Evolutionary conservation across 2,888 invertebrate species (phyloP).

Genomic region (Melanargia galathea): DNA sequence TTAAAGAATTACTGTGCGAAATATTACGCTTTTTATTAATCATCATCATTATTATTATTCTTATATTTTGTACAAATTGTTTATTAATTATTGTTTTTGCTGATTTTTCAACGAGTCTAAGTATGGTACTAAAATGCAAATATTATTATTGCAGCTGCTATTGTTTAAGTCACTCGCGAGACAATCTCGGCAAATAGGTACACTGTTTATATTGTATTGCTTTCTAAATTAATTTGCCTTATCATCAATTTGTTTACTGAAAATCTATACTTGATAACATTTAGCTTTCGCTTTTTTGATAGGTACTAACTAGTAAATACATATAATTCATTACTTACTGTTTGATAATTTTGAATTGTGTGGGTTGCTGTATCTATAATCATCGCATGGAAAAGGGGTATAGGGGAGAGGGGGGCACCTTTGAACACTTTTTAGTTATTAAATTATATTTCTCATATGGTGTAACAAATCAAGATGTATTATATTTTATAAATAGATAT

Average conservation of each 20-base stretch:
- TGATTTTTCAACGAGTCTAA: constrained; percentile 20
- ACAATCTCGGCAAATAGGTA: constrained; percentile 78
- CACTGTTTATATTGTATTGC: constrained; percentile 69
- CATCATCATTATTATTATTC: not conserved
- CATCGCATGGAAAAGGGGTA: constrained; percentile 37
- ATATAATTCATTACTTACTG: constrained; percentile 22
- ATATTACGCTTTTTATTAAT: constrained; percentile 28
- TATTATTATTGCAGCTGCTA: constrained; percentile 79
- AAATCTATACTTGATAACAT: constrained; percentile 18
- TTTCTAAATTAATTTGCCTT: constrained; percentile 50
- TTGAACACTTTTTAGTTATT: too few relatives aligned
- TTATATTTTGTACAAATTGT: not conserved
- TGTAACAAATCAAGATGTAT: too few relatives aligned
- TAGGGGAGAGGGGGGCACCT: too few relatives aligned
- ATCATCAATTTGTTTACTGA: constrained; percentile 24
- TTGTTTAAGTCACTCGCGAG: constrained; percentile 81
- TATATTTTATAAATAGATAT: too few relatives aligned
- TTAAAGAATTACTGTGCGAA: not conserved
- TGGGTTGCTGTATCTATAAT: constrained; percentile 33
- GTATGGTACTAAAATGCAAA: constrained; percentile 61
- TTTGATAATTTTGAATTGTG: constrained; percentile 33
- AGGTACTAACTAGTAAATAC: constrained; percentile 32
- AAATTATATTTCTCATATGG: too few relatives aligned
- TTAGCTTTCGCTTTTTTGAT: constrained; percentile 32
- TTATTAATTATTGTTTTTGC: constrained; percentile 31